These are phyloP conservation scores for Chrysotoxum bicinctum DNA, from an alignment of 2,888 invertebrate species.

Conservation along the genomic window DNA sequence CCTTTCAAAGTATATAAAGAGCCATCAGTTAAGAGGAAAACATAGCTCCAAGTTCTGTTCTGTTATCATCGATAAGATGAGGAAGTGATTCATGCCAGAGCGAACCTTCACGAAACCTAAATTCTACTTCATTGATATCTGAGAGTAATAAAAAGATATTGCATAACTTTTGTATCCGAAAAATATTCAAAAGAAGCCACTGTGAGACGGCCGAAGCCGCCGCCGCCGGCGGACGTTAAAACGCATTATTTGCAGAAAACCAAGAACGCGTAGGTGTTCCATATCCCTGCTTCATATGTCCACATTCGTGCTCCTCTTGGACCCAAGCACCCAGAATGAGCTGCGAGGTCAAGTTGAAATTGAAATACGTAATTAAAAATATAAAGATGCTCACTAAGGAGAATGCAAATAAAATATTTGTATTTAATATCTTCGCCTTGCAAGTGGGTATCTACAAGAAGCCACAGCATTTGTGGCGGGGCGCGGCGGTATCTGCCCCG, in stretches of 20 bases:
- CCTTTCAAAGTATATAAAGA: too few relatives aligned
- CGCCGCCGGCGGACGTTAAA: neutral
- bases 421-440: slow-evolving; percentile 38
- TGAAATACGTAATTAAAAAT: slow-evolving; percentile 39
- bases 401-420: slow-evolving; percentile 71
- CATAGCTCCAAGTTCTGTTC: too few relatives aligned
- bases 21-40: too few relatives aligned
- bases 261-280: slow-evolving; percentile 27
- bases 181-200: neutral
- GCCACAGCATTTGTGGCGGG: neutral
- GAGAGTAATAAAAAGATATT: too few relatives aligned
- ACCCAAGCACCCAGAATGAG: neutral
- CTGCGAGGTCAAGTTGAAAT: slow-evolving; percentile 21
- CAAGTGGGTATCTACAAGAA: neutral
- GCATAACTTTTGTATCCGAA: neutral
- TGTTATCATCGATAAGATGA: too few relatives aligned
- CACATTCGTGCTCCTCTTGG: neutral
- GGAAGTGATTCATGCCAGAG: too few relatives aligned
- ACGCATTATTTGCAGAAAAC: slow-evolving; percentile 14
- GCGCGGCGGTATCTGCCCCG: slow-evolving; percentile 9
- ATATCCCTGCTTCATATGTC: neutral
- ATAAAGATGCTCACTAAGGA: slow-evolving; percentile 60
- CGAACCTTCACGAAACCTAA: too few relatives aligned
- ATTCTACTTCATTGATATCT: too few relatives aligned
- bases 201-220: neutral